These are phyloP conservation scores for Xenentodon cancila DNA, from an alignment of 2,797 vertebrate species.

Conservation along the genomic window DNA sequence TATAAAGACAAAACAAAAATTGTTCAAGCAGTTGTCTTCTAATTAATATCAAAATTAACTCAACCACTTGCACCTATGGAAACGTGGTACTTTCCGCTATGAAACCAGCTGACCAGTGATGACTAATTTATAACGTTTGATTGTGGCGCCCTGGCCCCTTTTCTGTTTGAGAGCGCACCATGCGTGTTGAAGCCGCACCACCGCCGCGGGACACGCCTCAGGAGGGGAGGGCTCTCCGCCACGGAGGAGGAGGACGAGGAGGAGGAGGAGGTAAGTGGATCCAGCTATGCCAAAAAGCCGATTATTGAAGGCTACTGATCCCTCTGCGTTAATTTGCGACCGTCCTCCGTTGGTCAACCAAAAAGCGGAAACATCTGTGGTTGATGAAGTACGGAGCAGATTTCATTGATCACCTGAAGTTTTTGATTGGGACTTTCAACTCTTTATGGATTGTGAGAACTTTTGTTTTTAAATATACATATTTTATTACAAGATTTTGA, in stretches of 20 bases:
- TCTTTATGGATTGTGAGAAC: constrained; percentile 26
- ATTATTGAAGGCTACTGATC: constrained; percentile 72
- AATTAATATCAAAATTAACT: too few relatives aligned
- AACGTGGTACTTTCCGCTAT: background rate
- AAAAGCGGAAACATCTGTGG: constrained; percentile 15
- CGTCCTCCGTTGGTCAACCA: constrained; percentile 41
- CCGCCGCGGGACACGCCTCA: background rate
- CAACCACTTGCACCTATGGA: background rate
- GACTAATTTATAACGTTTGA: constrained; percentile 19
- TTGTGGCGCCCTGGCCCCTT: constrained; percentile 6
- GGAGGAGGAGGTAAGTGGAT: constrained; percentile 54
- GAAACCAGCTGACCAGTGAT: background rate
- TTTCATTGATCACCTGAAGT: constrained; percentile 3
- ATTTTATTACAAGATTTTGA: too few relatives aligned
- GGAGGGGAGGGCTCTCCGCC: constrained; percentile 8
- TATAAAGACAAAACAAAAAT: too few relatives aligned
- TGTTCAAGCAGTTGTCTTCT: too few relatives aligned
- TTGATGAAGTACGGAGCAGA: background rate
- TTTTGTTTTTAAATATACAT: background rate
- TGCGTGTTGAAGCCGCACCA: constrained; percentile 8
- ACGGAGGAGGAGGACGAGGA: background rate
- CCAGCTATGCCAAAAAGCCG: constrained; percentile 75
- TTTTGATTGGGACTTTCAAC: background rate
- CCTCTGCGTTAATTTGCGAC: constrained; percentile 51
- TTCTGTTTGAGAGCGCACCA: constrained; percentile 13